These are phyloP conservation scores for Bombus huntii DNA, from an alignment of 1,140 invertebrate species.

Conservation along the genomic window DNA sequence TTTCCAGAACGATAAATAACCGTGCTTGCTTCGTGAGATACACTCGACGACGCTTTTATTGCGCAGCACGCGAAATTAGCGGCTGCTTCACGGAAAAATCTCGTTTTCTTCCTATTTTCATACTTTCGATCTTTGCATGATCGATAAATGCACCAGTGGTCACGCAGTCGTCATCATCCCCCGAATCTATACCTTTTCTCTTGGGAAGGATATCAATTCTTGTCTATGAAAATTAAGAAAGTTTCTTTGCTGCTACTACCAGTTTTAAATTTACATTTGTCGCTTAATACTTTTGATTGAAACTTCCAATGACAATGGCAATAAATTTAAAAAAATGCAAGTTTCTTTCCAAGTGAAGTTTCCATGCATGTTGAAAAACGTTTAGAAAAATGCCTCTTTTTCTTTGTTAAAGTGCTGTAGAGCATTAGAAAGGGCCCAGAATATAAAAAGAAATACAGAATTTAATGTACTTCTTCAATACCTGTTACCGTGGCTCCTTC, in stretches of 20 bases:
- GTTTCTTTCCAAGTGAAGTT: too few species aligned
- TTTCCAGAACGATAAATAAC: slow-evolving; percentile 69
- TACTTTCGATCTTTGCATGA: background rate
- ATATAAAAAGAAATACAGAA: background rate
- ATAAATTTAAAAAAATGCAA: too few species aligned
- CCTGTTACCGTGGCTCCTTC: slow-evolving; percentile 1
- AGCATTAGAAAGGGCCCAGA: too few species aligned
- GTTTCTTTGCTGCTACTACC: background rate
- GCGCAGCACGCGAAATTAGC: slow-evolving; percentile 48
- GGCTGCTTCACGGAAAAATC: slow-evolving; percentile 32
- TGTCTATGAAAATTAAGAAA: background rate
- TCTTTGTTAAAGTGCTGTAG: background rate
- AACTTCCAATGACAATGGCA: too few species aligned
- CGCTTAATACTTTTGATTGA: background rate
- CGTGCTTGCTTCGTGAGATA: slow-evolving; percentile 41
- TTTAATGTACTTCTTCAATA: slow-evolving; percentile 22
- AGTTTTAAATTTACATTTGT: background rate
- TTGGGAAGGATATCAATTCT: background rate
- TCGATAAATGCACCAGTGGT: background rate
- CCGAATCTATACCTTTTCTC: background rate
- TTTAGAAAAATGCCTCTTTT: background rate
- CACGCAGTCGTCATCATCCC: too few species aligned
- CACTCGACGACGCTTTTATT: slow-evolving; percentile 49
- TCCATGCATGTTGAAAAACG: background rate
- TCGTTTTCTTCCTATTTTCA: background rate